A percentile compares a stretch with the other conserved stretches of the same genome.
These are phyloP conservation scores for Stercorarius parasiticus DNA, from an alignment of 2,113 vertebrate genomes.

Conservation along the genomic window DNA sequence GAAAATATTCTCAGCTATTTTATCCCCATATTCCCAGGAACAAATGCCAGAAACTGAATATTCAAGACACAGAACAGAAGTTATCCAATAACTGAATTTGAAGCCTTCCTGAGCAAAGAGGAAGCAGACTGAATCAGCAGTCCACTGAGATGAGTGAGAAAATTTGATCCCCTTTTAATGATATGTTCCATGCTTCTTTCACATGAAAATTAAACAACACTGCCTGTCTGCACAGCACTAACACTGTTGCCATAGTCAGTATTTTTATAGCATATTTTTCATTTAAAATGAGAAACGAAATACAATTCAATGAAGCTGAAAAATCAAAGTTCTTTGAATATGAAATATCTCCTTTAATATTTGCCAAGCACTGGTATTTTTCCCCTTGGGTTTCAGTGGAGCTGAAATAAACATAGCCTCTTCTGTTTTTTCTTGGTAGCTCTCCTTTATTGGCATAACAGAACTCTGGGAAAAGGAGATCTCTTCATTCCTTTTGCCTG, in stretches of 20 bases:
- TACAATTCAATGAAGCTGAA: not conserved
- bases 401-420: slow-evolving; percentile 9
- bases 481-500: not conserved
- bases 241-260: not conserved
- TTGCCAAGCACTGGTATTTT: not conserved
- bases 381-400: not conserved
- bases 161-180: slow-evolving; percentile 15
- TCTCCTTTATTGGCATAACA: not conserved
- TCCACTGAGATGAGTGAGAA: slow-evolving; percentile 18
- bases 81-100: slow-evolving; percentile 16
- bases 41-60: slow-evolving; percentile 61
- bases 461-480: not conserved
- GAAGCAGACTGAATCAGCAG: slow-evolving; percentile 45
- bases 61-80: slow-evolving; percentile 56
- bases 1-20: slow-evolving; percentile 67
- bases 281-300: not conserved
- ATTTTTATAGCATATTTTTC: not conserved
- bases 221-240: not conserved
- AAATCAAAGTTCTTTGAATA: not conserved
- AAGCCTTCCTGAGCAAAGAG: slow-evolving; percentile 41
- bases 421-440: not conserved
- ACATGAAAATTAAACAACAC: not conserved
- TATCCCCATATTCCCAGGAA: slow-evolving; percentile 70
- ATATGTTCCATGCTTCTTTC: not conserved
- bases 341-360: not conserved